Evolutionary conservation across 2,113 vertebrate species (phyloP).

Genomic region (Sturnira hondurensis): DNA sequence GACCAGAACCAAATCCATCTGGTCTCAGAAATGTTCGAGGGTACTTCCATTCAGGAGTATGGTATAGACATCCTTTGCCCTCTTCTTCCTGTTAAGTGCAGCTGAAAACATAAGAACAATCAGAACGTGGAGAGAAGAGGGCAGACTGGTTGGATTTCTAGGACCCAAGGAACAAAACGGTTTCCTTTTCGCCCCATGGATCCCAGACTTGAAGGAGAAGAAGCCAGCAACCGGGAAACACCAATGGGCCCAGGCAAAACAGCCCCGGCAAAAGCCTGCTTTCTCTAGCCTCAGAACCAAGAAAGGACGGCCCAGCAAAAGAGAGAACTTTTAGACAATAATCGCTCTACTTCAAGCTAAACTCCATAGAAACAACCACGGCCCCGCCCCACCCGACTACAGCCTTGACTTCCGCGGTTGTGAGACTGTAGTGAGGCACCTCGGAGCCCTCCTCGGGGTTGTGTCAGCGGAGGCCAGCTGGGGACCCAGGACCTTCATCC

Average conservation of each 20-base stretch:
- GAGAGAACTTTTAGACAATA: not conserved
- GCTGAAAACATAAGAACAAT: not conserved
- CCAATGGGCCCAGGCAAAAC: not conserved
- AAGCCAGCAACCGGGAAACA: not conserved
- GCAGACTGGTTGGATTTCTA: not conserved
- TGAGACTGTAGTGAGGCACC: not conserved
- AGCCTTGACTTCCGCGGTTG: not conserved
- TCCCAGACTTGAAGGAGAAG: not conserved
- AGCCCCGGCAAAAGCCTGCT: not conserved
- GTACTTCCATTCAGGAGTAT: not conserved
- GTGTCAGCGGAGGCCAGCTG: not conserved
- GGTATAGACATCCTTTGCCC: not conserved
- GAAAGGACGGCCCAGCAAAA: not conserved
- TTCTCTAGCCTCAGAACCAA: not conserved
- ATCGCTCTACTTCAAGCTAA: not conserved
- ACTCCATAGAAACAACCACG: not conserved
- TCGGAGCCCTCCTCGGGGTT: fast-evolving
- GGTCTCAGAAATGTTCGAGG: not conserved
- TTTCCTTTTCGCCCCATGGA: not conserved
- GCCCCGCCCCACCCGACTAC: too few relatives aligned
- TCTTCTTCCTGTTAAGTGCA: not conserved
- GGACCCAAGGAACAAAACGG: not conserved
- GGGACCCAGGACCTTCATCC: not conserved
- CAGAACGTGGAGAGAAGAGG: not conserved
- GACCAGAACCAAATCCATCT: not conserved